These are phyloP conservation scores for Cyclina sinensis DNA, from an alignment of 1,140 invertebrate species.

Conservation along the genomic window DNA sequence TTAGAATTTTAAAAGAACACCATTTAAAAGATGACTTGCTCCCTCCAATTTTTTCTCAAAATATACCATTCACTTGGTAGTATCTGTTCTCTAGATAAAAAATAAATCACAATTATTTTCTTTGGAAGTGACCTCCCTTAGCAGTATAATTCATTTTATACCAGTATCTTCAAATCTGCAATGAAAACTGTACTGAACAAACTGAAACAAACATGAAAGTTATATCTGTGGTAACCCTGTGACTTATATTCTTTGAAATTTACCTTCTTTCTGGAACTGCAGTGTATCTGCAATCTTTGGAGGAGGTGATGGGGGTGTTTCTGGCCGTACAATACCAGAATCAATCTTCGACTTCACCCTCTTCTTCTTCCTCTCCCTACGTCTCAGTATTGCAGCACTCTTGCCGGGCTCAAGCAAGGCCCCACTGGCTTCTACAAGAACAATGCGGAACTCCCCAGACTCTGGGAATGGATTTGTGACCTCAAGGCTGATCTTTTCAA, in stretches of 20 bases:
- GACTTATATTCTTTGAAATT: constrained; percentile 12
- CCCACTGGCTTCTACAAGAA: constrained; percentile 81
- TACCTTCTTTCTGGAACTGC: constrained; percentile 68
- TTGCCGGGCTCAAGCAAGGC: constrained; percentile 73
- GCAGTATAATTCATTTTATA: too few relatives aligned
- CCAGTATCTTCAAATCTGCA: too few relatives aligned
- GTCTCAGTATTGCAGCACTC: constrained; percentile 69
- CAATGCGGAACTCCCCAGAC: constrained; percentile 82
- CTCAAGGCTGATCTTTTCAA: constrained; percentile 81
- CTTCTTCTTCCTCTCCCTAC: constrained; percentile 75
- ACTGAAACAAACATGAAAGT: too few relatives aligned
- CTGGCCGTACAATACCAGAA: constrained; percentile 77
- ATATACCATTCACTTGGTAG: too few relatives aligned
- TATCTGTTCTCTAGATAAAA: too few relatives aligned
- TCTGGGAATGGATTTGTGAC: constrained; percentile 84
- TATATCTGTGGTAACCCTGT: too few relatives aligned
- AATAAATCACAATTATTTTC: too few relatives aligned
- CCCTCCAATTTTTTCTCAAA: too few relatives aligned
- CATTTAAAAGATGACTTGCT: too few relatives aligned
- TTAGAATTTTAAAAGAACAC: too few relatives aligned
- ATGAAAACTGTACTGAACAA: too few relatives aligned
- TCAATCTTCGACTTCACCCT: constrained; percentile 77
- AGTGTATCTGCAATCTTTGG: constrained; percentile 66
- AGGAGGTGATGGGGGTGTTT: constrained; percentile 75
- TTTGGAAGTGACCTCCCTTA: too few relatives aligned